phyloP scores from a whole-genome alignment of 2,113 vertebrate species.

The Theristicus caerulescens region DNA sequence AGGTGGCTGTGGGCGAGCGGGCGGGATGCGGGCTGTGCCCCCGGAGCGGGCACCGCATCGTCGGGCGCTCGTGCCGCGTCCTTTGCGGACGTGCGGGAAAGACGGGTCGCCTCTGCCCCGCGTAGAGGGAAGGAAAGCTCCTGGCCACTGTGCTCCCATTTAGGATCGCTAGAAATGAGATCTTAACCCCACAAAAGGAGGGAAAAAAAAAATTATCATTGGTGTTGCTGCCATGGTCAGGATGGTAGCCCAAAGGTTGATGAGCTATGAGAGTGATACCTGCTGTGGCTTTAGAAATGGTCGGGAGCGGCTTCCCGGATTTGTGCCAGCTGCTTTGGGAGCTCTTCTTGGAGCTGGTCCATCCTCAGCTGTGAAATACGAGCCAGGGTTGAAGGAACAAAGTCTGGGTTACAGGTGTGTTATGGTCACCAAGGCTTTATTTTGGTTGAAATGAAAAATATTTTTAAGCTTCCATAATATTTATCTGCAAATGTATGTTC shows the following conservation, averaged over 20 bases:
- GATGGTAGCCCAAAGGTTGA: neutral
- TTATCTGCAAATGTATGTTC: neutral
- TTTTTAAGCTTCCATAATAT: neutral
- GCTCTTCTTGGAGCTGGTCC: neutral
- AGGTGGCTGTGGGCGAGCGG: neutral
- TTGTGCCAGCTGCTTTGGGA: accelerated
- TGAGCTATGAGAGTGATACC: accelerated
- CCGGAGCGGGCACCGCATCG: accelerated
- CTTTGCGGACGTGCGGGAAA: neutral
- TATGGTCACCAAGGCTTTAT: neutral
- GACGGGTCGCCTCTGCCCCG: neutral
- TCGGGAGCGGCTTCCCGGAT: neutral
- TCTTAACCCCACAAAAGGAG: neutral
- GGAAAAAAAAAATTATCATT: too few relatives aligned
- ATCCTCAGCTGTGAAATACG: accelerated
- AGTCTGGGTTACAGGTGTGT: neutral
- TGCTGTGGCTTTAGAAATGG: neutral
- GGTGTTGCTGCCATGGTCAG: accelerated
- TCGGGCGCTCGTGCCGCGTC: neutral
- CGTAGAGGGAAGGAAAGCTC: neutral
- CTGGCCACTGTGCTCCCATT: accelerated
- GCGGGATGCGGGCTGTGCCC: neutral
- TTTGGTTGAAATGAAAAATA: neutral
- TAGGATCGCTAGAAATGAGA: neutral
- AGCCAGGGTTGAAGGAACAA: neutral